Conservation (phyloP, 2,113 vertebrate genomes). For the Rousettus leschenaultii region DNA sequence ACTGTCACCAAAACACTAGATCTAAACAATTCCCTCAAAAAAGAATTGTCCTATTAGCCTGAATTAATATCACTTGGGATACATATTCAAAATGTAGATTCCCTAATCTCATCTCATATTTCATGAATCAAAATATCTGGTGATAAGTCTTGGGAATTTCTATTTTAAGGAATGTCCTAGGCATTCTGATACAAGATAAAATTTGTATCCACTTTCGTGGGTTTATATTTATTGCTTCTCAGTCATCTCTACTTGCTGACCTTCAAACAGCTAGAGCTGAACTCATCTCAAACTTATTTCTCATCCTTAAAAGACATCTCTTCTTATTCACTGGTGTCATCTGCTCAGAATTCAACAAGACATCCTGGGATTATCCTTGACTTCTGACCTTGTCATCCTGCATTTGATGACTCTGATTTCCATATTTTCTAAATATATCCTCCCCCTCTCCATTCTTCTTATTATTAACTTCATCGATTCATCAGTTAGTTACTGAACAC, state of each 20-base stretch:
- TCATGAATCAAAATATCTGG: background rate
- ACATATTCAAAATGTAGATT: background rate
- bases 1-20: background rate
- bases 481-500: background rate
- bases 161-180: background rate
- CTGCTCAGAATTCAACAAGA: background rate
- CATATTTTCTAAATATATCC: background rate
- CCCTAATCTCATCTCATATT: background rate
- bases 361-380: background rate
- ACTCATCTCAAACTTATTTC: background rate
- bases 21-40: background rate
- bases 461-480: background rate
- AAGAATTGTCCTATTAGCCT: background rate
- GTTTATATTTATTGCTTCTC: background rate
- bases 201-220: background rate
- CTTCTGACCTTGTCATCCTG: background rate
- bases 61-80: background rate
- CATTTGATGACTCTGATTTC: background rate
- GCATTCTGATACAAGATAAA: background rate
- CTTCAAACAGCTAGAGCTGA: background rate
- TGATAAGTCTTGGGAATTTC: background rate
- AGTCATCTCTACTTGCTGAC: background rate
- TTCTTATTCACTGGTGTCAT: background rate
- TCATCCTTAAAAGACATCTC: background rate
- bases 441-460: background rate